Percentiles rank a stretch among this genome's conserved stretches.
These are phyloP conservation scores for Dreissena polymorpha DNA, from an alignment of 1,140 invertebrate genomes.

Conservation along the genomic window DNA sequence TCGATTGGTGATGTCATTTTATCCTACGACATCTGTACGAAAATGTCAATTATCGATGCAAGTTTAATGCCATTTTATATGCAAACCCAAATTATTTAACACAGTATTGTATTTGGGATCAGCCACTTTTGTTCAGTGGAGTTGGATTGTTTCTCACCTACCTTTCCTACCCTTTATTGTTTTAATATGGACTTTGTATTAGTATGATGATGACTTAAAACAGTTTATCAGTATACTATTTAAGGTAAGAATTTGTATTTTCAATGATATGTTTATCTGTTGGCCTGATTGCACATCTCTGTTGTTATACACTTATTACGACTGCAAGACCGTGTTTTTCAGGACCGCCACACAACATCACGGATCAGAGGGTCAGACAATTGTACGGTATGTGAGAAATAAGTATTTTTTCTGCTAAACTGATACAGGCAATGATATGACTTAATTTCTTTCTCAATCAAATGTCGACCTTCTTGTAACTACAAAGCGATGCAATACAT, in stretches of 20 bases:
- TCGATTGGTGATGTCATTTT: no score
- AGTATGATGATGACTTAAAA: no score
- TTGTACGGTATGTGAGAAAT: not conserved
- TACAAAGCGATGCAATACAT: no score
- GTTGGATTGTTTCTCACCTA: not conserved
- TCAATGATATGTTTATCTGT: not conserved
- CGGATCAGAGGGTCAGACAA: not conserved
- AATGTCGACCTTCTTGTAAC: no score
- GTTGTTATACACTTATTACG: not conserved
- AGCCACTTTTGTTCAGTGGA: no score
- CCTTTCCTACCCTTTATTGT: not conserved
- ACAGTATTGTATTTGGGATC: not conserved
- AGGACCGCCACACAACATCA: constrained; percentile 18
- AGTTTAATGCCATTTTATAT: no score
- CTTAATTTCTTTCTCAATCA: no score
- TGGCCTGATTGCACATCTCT: not conserved
- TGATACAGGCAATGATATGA: no score
- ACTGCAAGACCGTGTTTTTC: not conserved
- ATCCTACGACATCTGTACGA: no score
- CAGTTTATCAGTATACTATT: not conserved
- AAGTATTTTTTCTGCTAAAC: no score
- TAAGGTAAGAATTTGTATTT: not conserved
- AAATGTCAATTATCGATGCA: no score
- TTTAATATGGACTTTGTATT: not conserved
- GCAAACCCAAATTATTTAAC: no score